Conservation (phyloP, 2,113 vertebrate species). For the Nothocercus nigrocapillus region DNA sequence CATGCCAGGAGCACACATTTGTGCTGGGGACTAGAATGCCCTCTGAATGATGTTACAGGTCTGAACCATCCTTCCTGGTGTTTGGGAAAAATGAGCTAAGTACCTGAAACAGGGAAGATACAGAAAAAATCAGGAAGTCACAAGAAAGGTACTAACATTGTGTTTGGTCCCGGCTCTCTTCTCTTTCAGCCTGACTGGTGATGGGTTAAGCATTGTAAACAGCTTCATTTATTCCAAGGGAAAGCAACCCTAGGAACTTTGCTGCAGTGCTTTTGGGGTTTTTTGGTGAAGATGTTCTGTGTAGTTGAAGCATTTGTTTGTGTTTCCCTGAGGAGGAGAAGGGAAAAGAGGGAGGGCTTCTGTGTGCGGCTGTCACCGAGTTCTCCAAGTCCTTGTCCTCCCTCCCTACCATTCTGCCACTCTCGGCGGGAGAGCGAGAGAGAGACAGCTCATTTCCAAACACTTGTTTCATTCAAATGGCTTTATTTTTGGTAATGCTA, state of each 20-base stretch:
- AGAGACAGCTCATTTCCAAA: neutral
- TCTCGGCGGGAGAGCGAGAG: rapidly evolving
- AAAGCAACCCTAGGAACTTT: slow-evolving; percentile 12
- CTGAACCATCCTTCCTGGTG: neutral
- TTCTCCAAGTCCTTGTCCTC: neutral
- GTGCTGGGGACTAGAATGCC: neutral
- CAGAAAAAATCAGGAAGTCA: slow-evolving; percentile 18
- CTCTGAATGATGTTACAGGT: neutral
- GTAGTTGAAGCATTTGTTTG: rapidly evolving
- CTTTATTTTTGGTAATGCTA: slow-evolving; percentile 35
- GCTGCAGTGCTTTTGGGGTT: neutral
- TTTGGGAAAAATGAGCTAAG: slow-evolving; percentile 27
- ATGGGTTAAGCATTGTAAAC: neutral
- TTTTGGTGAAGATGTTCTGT: neutral
- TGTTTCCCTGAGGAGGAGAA: neutral
- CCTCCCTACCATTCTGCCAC: neutral
- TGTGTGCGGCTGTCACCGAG: neutral
- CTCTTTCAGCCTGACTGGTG: neutral
- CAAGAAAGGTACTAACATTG: slow-evolving; percentile 14
- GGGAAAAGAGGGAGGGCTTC: neutral
- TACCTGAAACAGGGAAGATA: neutral
- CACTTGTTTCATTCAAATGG: slow-evolving; percentile 45
- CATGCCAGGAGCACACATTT: neutral
- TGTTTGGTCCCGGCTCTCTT: slow-evolving; percentile 16
- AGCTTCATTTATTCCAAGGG: neutral